phyloP scores from a whole-genome alignment of 92 coral and sea anemone species.

The Siderastrea radians region DNA sequence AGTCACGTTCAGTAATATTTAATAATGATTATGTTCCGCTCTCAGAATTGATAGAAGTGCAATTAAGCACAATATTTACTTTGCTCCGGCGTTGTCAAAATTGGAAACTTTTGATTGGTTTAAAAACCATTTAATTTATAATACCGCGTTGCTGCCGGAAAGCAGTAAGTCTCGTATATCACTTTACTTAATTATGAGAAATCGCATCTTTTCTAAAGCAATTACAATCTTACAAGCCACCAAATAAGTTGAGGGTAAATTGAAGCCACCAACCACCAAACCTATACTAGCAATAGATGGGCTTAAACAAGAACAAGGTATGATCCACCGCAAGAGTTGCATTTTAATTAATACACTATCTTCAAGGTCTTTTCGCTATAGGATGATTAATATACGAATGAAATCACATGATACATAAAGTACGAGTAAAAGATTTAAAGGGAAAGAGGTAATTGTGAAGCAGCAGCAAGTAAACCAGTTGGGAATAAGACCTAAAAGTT shows the following conservation, averaged over 20 bases:
- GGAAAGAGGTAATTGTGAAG: too few species aligned
- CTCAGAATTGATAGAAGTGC: slow-evolving; percentile 2
- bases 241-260: neutral
- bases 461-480: too few species aligned
- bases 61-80: neutral
- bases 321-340: too few species aligned
- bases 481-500: too few species aligned
- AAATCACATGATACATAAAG: too few species aligned
- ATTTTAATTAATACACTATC: too few species aligned
- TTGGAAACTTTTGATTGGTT: slow-evolving; percentile 24
- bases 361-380: too few species aligned
- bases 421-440: too few species aligned
- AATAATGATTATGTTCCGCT: neutral
- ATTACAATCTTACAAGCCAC: neutral
- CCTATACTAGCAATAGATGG: neutral
- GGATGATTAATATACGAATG: too few species aligned
- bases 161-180: neutral
- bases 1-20: slow-evolving; percentile 13
- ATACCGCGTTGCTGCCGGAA: slow-evolving; percentile 7
- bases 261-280: neutral
- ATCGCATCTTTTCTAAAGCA: neutral
- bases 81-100: neutral
- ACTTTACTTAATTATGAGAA: neutral
- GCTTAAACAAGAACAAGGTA: too few species aligned
- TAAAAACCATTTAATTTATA: neutral